Percentiles rank a stretch among this genome's conserved stretches.
phyloP scores from a whole-genome alignment of 1,140 invertebrate genomes.

The Latrodectus geometricus region DNA sequence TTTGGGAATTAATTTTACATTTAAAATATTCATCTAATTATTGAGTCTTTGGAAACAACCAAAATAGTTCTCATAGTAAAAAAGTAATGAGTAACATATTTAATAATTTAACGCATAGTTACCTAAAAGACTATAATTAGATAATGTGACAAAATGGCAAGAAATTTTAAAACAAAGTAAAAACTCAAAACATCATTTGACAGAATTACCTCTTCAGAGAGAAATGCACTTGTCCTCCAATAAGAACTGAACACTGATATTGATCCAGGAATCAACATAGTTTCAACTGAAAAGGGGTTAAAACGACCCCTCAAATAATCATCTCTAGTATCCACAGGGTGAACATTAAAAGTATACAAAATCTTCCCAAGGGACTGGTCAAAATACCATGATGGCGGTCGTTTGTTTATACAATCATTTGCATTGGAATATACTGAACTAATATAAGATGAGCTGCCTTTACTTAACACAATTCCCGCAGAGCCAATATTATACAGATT shows the following conservation, averaged over 20 bases:
- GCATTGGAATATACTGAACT: slow-evolving; percentile 35
- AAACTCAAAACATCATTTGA: too few relatives aligned
- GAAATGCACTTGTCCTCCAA: slow-evolving; percentile 64
- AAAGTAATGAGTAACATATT: too few relatives aligned
- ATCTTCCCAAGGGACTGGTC: slow-evolving; percentile 63
- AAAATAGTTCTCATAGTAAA: too few relatives aligned
- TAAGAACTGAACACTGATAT: slow-evolving; percentile 65
- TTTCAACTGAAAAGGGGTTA: slow-evolving; percentile 64
- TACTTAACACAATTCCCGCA: slow-evolving; percentile 64
- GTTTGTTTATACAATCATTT: slow-evolving; percentile 36
- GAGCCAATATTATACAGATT: slow-evolving; percentile 64
- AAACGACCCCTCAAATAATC: slow-evolving; percentile 60
- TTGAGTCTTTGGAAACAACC: too few relatives aligned
- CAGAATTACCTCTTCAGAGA: slow-evolving; percentile 61
- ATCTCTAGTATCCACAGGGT: slow-evolving; percentile 64
- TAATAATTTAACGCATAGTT: too few relatives aligned
- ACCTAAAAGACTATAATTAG: too few relatives aligned
- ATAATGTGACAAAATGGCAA: too few relatives aligned
- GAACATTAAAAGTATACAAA: slow-evolving; percentile 49
- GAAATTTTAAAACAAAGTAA: too few relatives aligned
- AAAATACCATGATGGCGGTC: slow-evolving; percentile 50
- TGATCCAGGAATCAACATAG: slow-evolving; percentile 64
- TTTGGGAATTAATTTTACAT: too few relatives aligned
- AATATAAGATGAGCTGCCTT: slow-evolving; percentile 37
- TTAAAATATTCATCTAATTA: too few relatives aligned